A percentile compares a stretch with the other conserved stretches of the same genome.
These are phyloP conservation scores for Drosophila mimica DNA, from an alignment of 2,888 invertebrate genomes.

Conservation along the genomic window DNA sequence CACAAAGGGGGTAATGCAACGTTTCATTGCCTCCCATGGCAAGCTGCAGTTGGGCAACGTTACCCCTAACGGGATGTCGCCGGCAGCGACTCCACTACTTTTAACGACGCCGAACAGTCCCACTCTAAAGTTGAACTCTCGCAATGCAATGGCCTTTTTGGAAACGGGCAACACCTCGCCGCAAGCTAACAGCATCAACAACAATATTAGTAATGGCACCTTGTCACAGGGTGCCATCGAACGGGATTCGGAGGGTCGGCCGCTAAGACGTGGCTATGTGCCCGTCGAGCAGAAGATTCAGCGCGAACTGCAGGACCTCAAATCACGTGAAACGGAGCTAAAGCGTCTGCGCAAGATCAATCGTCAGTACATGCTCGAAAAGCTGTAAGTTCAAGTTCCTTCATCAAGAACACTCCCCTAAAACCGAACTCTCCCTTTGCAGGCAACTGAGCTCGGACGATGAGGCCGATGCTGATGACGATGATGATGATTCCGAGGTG, in stretches of 20 bases:
- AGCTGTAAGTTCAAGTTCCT: constrained; percentile 85
- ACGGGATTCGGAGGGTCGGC: constrained; percentile 88
- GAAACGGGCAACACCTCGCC: constrained; percentile 43
- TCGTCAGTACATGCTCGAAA: constrained; percentile 87
- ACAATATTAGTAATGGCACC: constrained; percentile 47
- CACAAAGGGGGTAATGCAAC: constrained; percentile 93
- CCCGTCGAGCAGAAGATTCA: constrained; percentile 96
- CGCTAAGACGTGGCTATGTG: constrained; percentile 91
- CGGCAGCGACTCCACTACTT: constrained; percentile 19
- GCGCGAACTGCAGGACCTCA: constrained; percentile 93
- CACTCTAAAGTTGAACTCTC: constrained; percentile 62
- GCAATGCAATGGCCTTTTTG: constrained; percentile 63
- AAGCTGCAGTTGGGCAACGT: constrained; percentile 86
- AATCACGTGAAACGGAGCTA: constrained; percentile 91
- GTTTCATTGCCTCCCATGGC: constrained; percentile 92
- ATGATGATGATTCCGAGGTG: constrained; percentile 88
- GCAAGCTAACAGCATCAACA: constrained; percentile 21
- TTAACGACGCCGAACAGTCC: constrained; percentile 17
- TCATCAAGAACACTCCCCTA: not conserved
- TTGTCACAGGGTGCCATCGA: constrained; percentile 85
- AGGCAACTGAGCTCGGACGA: constrained; percentile 86
- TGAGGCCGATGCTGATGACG: constrained; percentile 87
- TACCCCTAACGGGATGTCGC: constrained; percentile 5
- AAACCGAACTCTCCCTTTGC: not conserved
- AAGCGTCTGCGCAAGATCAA: constrained; percentile 88